These are phyloP conservation scores for Myotis planiceps DNA, from an alignment of 2,797 vertebrate species.

Conservation along the genomic window DNA sequence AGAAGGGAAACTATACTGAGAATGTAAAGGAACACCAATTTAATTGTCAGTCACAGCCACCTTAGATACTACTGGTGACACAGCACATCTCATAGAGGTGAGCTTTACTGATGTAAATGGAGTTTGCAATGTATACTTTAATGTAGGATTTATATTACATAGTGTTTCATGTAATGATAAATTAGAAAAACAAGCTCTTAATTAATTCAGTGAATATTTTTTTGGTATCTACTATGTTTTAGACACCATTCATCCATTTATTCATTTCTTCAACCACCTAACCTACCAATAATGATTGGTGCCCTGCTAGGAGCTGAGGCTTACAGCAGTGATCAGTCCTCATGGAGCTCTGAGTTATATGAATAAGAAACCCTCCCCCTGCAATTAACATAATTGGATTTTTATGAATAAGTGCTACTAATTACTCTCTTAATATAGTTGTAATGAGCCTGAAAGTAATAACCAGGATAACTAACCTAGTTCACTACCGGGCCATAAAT, in stretches of 20 bases:
- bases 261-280: not conserved
- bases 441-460: not conserved
- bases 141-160: not conserved
- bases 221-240: not conserved
- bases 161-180: not conserved
- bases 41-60: not conserved
- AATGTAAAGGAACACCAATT: not conserved
- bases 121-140: not conserved
- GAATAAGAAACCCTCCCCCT: not conserved
- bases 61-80: not conserved
- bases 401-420: not conserved
- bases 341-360: not conserved
- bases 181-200: not conserved
- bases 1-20: not conserved
- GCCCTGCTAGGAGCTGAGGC: not conserved
- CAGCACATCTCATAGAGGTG: not conserved
- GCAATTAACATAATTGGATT: not conserved
- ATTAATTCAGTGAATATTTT: not conserved
- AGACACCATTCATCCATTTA: not conserved
- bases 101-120: not conserved
- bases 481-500: not conserved
- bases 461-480: not conserved
- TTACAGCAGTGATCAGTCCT: not conserved
- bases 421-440: not conserved
- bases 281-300: not conserved